These are phyloP conservation scores for Salminus brasiliensis DNA, from an alignment of 2,113 vertebrate species.

Conservation along the genomic window DNA sequence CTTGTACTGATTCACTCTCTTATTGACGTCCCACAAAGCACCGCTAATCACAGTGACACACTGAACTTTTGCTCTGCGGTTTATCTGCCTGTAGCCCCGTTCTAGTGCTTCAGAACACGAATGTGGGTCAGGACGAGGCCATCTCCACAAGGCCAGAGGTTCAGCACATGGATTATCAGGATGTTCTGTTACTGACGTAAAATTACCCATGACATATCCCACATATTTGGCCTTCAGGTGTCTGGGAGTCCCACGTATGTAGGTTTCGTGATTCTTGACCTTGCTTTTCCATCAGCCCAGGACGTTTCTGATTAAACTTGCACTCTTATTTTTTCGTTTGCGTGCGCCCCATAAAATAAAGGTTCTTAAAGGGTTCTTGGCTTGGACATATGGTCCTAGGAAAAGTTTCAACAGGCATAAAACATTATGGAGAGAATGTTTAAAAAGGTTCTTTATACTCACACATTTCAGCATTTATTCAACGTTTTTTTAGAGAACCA, in stretches of 20 bases:
- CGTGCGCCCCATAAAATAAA: background rate
- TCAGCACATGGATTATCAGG: conserved; percentile 11
- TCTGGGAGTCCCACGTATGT: background rate
- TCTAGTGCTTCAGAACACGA: background rate
- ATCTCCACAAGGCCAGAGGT: background rate
- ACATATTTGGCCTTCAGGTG: conserved; percentile 27
- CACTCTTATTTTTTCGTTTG: background rate
- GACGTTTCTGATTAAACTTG: background rate
- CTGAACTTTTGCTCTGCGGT: background rate
- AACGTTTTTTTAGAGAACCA: too few species aligned
- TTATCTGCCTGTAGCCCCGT: background rate
- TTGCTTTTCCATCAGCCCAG: background rate
- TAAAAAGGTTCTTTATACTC: too few species aligned
- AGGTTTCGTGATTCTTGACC: background rate
- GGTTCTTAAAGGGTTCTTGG: background rate
- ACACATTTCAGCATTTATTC: too few species aligned
- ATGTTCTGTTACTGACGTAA: conserved; percentile 16
- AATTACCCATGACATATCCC: conserved; percentile 21
- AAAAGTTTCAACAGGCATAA: too few species aligned
- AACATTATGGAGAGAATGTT: too few species aligned
- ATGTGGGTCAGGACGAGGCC: background rate
- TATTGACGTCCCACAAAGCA: background rate
- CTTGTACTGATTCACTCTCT: background rate
- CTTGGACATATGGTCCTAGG: background rate
- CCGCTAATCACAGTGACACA: background rate